These are phyloP conservation scores for Sebastes itinus DNA, from an alignment of 2,797 vertebrate species.

Conservation along the genomic window DNA sequence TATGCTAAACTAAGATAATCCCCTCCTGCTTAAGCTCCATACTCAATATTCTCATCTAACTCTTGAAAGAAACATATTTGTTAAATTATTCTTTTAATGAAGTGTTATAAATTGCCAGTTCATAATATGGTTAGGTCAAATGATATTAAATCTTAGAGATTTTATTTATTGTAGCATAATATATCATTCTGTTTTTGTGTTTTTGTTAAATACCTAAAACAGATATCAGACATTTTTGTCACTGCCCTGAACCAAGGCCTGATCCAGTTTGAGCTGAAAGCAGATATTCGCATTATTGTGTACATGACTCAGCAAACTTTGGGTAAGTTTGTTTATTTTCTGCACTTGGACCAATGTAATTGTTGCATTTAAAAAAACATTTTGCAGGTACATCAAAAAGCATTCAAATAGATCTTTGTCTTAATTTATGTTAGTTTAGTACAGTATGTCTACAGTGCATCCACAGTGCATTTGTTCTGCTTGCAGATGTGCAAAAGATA, in stretches of 20 bases:
- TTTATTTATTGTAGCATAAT: not conserved
- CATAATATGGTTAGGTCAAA: not conserved
- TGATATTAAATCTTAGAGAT: not conserved
- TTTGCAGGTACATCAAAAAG: slow-evolving; percentile 11
- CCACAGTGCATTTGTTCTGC: slow-evolving; percentile 14
- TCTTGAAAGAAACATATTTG: not conserved
- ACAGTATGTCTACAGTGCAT: not conserved
- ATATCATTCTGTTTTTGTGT: not conserved
- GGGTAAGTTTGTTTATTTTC: slow-evolving; percentile 82
- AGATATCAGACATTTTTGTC: slow-evolving; percentile 90
- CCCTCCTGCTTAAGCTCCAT: not conserved
- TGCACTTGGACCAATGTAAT: not conserved
- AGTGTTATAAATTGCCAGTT: not conserved
- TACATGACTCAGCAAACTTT: slow-evolving; percentile 94
- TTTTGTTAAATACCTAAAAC: slow-evolving; percentile 28
- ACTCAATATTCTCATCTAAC: not conserved
- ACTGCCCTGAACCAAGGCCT: slow-evolving; percentile 93
- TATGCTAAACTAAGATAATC: not conserved
- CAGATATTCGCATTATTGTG: slow-evolving; percentile 88
- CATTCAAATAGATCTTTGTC: not conserved
- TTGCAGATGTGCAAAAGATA: slow-evolving; percentile 20
- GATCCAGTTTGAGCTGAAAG: slow-evolving; percentile 95
- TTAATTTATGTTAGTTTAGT: slow-evolving; percentile 22
- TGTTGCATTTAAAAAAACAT: slow-evolving; percentile 1
- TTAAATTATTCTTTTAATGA: not conserved